Conservation (phyloP, 2,888 invertebrate species). For the Osmoderma eremita region DNA sequence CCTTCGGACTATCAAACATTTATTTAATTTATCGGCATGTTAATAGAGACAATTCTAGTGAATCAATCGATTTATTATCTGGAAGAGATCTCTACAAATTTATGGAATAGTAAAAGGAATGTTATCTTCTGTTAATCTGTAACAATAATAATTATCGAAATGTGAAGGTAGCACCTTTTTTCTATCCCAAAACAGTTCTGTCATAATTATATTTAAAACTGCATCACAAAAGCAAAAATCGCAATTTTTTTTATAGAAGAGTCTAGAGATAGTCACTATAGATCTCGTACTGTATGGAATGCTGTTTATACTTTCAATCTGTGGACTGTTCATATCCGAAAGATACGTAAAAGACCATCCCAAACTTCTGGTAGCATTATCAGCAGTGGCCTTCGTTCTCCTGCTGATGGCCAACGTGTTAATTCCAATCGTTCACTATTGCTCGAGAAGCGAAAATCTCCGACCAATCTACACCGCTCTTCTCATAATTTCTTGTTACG, state of each 20-base stretch:
- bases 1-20: no score
- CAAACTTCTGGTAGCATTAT: constrained; percentile 58
- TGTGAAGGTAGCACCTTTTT: no score
- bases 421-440: constrained; percentile 71
- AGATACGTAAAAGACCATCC: constrained; percentile 53
- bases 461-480: constrained; percentile 79
- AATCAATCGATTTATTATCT: no score
- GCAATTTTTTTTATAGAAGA: constrained; percentile 43
- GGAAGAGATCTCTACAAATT: no score
- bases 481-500: constrained; percentile 81
- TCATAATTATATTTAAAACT: no score
- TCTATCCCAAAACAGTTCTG: no score
- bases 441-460: constrained; percentile 61
- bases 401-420: constrained; percentile 70
- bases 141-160: no score
- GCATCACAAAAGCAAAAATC: background rate
- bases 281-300: constrained; percentile 65
- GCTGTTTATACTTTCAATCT: constrained; percentile 62
- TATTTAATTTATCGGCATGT: no score
- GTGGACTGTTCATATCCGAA: constrained; percentile 65
- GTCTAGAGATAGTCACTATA: constrained; percentile 47
- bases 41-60: no score
- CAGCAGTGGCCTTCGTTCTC: constrained; percentile 61
- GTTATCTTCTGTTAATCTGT: no score
- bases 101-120: no score